These are phyloP conservation scores for Apamea monoglypha DNA, from an alignment of 2,888 invertebrate species.

Conservation along the genomic window DNA sequence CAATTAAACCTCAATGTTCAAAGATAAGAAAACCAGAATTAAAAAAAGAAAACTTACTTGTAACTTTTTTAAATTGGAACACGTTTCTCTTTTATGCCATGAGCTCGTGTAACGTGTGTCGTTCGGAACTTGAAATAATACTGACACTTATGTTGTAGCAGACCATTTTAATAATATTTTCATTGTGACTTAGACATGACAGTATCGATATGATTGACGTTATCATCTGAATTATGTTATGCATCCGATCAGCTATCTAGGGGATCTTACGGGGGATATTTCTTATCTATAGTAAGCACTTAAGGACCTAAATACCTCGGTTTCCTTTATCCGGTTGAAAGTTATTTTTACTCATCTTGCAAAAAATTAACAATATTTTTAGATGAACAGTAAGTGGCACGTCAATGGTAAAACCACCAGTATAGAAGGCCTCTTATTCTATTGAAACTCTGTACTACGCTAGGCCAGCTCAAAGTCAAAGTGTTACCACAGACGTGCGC, in stretches of 20 bases:
- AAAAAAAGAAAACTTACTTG: slow-evolving; percentile 38
- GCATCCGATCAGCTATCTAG: slow-evolving; percentile 21
- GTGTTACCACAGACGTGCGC: neutral
- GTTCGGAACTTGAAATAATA: slow-evolving; percentile 39
- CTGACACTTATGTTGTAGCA: slow-evolving; percentile 38
- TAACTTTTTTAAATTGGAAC: slow-evolving; percentile 12
- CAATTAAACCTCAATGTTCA: neutral
- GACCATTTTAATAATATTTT: slow-evolving; percentile 58
- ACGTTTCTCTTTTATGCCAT: slow-evolving; percentile 52
- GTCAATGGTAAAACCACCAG: neutral
- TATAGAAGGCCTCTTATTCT: neutral
- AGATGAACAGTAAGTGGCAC: neutral
- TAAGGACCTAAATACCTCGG: neutral
- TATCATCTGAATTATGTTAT: slow-evolving; percentile 47
- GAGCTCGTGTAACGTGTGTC: slow-evolving; percentile 29
- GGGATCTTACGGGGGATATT: slow-evolving; percentile 14
- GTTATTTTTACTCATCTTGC: neutral
- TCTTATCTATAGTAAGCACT: neutral
- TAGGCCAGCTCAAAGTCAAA: neutral
- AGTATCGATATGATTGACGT: slow-evolving; percentile 65
- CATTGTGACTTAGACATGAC: slow-evolving; percentile 25
- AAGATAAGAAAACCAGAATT: neutral
- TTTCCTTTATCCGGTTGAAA: neutral
- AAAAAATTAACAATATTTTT: neutral
- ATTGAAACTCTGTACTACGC: neutral